Conservation (phyloP, 2,888 invertebrate species). For the Drosophila neonasuta region DNA sequence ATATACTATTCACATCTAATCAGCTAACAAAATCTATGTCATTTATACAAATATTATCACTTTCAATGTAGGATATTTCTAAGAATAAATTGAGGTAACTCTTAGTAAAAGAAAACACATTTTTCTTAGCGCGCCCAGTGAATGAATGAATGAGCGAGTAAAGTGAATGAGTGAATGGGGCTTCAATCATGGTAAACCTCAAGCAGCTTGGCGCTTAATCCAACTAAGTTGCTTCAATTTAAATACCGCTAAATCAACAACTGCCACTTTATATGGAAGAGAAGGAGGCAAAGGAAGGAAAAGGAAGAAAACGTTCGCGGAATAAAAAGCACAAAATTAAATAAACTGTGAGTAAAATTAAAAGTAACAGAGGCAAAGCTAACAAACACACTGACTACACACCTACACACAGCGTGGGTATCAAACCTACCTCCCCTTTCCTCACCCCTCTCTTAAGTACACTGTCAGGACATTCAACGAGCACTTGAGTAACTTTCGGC, state of each 20-base stretch:
- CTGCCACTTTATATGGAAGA: conserved; percentile 65
- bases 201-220: conserved; percentile 63
- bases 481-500: conserved; percentile 57
- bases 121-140: neutral
- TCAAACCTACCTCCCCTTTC: conserved; percentile 2
- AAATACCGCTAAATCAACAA: conserved; percentile 77
- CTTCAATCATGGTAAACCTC: conserved; percentile 51
- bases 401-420: conserved; percentile 12
- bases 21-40: too few relatives aligned
- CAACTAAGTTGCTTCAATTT: conserved; percentile 75
- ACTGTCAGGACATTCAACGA: conserved; percentile 13
- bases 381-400: conserved; percentile 43
- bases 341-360: conserved; percentile 77
- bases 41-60: neutral
- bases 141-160: neutral
- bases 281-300: too few relatives aligned
- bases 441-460: neutral
- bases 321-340: conserved; percentile 79
- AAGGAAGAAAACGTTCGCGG: conserved; percentile 37
- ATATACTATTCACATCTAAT: too few relatives aligned
- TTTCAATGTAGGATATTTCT: neutral
- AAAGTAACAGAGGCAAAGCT: conserved; percentile 63
- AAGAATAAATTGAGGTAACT: neutral
- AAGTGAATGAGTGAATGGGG: conserved; percentile 16
- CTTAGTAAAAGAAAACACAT: conserved; percentile 1